Conservation (phyloP, 2,113 vertebrate species). For the Polyodon spathula region DNA sequence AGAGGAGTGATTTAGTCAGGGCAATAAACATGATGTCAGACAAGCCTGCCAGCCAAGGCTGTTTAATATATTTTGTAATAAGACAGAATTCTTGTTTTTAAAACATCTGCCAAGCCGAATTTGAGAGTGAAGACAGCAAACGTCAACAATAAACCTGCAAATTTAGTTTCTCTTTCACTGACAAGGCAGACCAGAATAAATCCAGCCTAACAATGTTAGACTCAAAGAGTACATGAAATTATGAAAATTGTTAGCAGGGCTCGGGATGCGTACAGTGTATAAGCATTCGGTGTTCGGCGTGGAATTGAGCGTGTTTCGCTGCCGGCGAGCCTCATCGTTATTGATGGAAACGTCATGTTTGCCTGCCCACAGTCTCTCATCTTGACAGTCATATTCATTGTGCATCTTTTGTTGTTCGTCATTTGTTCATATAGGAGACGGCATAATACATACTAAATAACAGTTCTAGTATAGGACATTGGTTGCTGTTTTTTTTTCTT, state of each 20-base stretch:
- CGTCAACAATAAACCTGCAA: slow-evolving; percentile 61
- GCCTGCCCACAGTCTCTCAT: slow-evolving; percentile 9
- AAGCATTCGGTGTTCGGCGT: background rate
- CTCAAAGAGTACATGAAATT: slow-evolving; percentile 5
- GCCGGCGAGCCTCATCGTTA: background rate
- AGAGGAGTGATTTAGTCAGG: slow-evolving; percentile 54
- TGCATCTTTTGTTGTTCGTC: slow-evolving; percentile 7
- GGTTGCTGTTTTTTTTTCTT: no score
- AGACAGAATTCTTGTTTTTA: slow-evolving; percentile 64
- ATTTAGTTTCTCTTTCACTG: slow-evolving; percentile 45
- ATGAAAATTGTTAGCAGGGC: slow-evolving; percentile 4
- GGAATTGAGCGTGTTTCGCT: background rate
- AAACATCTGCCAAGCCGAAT: slow-evolving; percentile 65
- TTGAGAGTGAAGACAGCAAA: slow-evolving; percentile 65
- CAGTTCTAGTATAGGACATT: no score
- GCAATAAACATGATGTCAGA: slow-evolving; percentile 64
- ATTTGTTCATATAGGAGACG: no score
- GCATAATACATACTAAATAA: no score
- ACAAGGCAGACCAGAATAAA: slow-evolving; percentile 21
- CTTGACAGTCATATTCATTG: background rate
- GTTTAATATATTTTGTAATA: slow-evolving; percentile 62
- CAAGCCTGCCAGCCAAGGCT: slow-evolving; percentile 56
- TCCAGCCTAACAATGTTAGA: background rate
- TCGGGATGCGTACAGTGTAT: background rate
- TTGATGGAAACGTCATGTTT: slow-evolving; percentile 8